These are phyloP conservation scores for Pangasianodon gigas DNA, from an alignment of 2,113 vertebrate species.

Conservation along the genomic window DNA sequence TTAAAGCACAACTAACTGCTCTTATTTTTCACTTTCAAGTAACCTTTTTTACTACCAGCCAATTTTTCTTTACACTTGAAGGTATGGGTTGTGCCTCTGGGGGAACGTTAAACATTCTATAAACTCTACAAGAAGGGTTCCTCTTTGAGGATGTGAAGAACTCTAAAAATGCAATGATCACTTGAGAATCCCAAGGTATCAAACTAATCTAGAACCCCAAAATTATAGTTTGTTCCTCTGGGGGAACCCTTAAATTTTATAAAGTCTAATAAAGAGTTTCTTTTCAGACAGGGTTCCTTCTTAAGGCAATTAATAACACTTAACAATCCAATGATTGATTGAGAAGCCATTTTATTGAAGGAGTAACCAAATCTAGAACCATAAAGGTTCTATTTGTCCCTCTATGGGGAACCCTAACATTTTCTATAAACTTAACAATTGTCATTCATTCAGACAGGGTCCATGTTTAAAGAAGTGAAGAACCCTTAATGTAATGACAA, in stretches of 20 bases:
- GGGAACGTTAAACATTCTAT: not conserved
- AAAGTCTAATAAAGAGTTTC: not conserved
- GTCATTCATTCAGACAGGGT: not conserved
- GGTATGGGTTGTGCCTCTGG: not conserved
- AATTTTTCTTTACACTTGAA: not conserved
- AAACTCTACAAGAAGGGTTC: not conserved
- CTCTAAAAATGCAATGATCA: not conserved
- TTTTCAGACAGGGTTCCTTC: not conserved
- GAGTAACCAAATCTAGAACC: not conserved
- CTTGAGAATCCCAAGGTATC: too few relatives aligned
- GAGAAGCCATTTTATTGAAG: not conserved
- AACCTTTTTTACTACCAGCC: too few relatives aligned
- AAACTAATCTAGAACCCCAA: not conserved
- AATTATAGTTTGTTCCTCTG: not conserved
- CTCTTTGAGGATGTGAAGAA: not conserved
- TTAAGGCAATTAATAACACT: not conserved
- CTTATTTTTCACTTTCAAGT: not conserved
- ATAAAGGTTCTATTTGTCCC: not conserved
- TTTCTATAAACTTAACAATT: not conserved
- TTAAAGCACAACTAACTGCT: not conserved
- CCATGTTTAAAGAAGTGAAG: not conserved
- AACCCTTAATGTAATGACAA: not conserved
- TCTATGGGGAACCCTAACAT: not conserved
- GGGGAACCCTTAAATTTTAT: not conserved
- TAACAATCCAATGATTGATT: not conserved